Base-by-base conservation (phyloP, 2,797 vertebrate genomes). In the Triplophysa yarkandensis region DNA sequence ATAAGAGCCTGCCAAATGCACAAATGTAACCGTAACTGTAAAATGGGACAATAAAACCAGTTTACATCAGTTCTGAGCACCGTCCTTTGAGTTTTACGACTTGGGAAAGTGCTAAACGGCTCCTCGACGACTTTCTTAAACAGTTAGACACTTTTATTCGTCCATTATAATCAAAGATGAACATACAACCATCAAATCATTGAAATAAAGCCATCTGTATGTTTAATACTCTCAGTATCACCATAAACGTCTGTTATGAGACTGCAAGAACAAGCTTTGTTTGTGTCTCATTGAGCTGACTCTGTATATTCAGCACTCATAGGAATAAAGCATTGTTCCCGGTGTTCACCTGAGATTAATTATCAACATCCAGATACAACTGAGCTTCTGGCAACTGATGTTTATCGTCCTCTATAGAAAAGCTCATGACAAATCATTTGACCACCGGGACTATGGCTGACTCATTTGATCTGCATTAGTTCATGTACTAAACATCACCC, bases 91-190 rank as follows among this genome's bases (percentile, higher is more conserved):
- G 62, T 71, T 65, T 76, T 55, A 80, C 13, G 43, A 78, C 54
- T 69, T 14, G 14, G 60, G 27, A 7, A 62, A 43, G 27, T 28
- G 48, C 58, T 48, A 64, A 74, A 72, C 28, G 36, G 68, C 60
- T 69, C 70, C 68, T 77, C 65, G 67, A 70, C 36, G 57, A 21
- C 39, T 39, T 43, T 23, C 72, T 74, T 36, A 61, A 41, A 70
- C 63, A 50, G 50, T 61, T 32, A 19, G 61, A 61, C 63, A 55
- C n/a, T 70, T 80, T 85, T 74, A 86, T 84, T 80, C 79, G 62
- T 71, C 54, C 76, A 77, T 86, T 84, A 84, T 52, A 82, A 80
- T 76, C 81, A 76, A 70, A 67, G 34, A 16, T 58, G 41, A 55
- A 76, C 58, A 73, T 62, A 76, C 25, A 17, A 71, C 6, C 64